These are phyloP conservation scores for Sminthopsis crassicaudata DNA, from an alignment of 2,113 vertebrate species.

Conservation along the genomic window DNA sequence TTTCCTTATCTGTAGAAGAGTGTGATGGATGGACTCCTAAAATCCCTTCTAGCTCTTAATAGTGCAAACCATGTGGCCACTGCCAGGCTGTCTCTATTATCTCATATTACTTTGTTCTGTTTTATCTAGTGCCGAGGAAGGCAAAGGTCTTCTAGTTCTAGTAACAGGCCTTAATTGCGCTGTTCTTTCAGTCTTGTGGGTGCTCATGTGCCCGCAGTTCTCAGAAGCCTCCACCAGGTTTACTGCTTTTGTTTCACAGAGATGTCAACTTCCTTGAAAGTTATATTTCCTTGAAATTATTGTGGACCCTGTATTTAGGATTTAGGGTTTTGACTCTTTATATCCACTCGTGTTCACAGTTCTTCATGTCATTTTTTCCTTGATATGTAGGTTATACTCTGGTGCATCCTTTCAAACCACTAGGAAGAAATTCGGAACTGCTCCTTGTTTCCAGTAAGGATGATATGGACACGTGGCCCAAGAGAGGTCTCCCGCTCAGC, in stretches of 20 bases:
- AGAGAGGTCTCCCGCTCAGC: constrained; percentile 83
- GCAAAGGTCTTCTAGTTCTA: neutral
- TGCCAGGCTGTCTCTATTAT: neutral
- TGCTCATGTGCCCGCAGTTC: neutral
- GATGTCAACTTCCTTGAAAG: too few relatives aligned
- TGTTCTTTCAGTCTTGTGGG: neutral
- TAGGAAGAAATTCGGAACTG: constrained; percentile 87
- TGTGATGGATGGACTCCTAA: neutral
- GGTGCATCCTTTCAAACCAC: constrained; percentile 89
- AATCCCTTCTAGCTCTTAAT: neutral
- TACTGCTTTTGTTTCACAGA: neutral
- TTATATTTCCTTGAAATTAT: neutral
- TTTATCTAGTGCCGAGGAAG: neutral
- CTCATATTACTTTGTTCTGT: neutral
- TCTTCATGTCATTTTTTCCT: constrained; percentile 13
- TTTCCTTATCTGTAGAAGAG: neutral
- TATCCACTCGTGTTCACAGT: neutral
- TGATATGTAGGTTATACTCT: constrained; percentile 85
- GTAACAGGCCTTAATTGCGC: neutral
- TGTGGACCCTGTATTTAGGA: neutral
- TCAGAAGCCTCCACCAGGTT: neutral
- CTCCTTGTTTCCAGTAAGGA: constrained; percentile 84
- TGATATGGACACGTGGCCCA: constrained; percentile 87
- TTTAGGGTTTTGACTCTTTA: neutral
- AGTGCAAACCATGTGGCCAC: neutral